phyloP scores from a whole-genome alignment of 2,888 invertebrate species.

The Trissolcus brochymenae region DNA sequence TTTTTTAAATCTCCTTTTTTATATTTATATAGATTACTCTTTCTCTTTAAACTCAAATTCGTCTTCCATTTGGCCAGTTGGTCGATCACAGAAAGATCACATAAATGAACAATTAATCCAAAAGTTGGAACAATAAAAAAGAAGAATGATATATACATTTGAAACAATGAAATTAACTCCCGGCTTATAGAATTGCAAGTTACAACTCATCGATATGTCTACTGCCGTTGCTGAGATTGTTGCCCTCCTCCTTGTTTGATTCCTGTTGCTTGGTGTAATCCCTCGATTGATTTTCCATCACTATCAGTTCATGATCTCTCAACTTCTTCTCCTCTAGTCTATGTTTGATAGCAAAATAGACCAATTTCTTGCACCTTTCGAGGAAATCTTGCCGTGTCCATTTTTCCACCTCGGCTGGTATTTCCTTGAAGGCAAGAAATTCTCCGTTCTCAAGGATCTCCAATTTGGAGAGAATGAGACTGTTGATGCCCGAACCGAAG shows the following conservation, averaged over 20 bases:
- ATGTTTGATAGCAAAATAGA: slow-evolving; percentile 6
- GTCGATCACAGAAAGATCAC: slow-evolving; percentile 33
- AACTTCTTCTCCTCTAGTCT: slow-evolving; percentile 2
- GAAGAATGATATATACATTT: too few relatives aligned
- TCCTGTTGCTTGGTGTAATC: neutral
- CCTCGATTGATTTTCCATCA: neutral
- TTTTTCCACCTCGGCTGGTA: slow-evolving; percentile 3
- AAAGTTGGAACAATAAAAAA: neutral
- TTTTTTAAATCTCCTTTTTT: neutral
- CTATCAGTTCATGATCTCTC: neutral
- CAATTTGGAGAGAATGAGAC: too few relatives aligned
- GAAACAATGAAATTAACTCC: too few relatives aligned
- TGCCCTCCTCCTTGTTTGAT: slow-evolving; percentile 2
- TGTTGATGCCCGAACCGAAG: neutral
- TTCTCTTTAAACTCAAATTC: slow-evolving; percentile 16
- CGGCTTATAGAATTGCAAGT: too few relatives aligned
- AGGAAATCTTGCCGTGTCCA: slow-evolving; percentile 16
- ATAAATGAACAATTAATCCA: neutral
- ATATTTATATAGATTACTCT: neutral
- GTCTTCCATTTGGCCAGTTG: slow-evolving; percentile 38
- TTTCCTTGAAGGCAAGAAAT: slow-evolving; percentile 3
- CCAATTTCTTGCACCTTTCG: slow-evolving; percentile 7
- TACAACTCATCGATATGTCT: slow-evolving; percentile 37
- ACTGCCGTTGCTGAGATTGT: slow-evolving; percentile 9
- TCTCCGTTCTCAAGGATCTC: neutral